These are phyloP conservation scores for Cylindroiulus punctatus DNA, from an alignment of 2,888 invertebrate genomes.

Conservation along the genomic window DNA sequence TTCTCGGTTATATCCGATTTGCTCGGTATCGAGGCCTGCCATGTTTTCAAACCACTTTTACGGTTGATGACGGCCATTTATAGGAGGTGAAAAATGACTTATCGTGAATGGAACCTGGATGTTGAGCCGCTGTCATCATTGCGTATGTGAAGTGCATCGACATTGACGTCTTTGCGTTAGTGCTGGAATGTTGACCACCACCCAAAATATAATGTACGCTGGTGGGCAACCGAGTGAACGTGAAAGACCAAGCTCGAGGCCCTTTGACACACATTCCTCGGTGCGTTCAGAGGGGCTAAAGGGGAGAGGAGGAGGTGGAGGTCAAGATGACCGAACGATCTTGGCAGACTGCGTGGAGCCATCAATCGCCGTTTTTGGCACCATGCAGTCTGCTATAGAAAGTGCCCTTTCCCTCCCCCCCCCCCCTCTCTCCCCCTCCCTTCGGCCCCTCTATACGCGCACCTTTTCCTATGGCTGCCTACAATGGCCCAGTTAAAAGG, in stretches of 20 bases:
- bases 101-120: neutral
- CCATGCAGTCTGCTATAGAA: conserved; percentile 54
- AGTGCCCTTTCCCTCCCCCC: neutral
- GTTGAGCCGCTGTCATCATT: conserved; percentile 13
- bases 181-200: neutral
- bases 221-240: neutral
- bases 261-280: neutral
- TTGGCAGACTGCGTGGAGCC: conserved; percentile 58
- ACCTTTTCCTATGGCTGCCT: conserved; percentile 14
- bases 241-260: neutral
- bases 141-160: conserved; percentile 30
- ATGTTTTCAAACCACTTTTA: neutral
- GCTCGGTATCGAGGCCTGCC: neutral
- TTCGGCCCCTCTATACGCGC: neutral
- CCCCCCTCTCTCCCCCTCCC: neutral
- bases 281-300: neutral
- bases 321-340: conserved; percentile 43
- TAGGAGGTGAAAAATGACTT: neutral
- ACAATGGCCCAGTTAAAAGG: neutral
- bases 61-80: neutral
- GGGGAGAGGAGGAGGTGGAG: neutral
- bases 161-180: conserved; percentile 31
- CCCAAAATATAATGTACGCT: neutral
- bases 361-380: conserved; percentile 49
- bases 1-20: neutral